Evolutionary conservation across 2,888 invertebrate species (phyloP).

Genomic region (Epinotia nisella): DNA sequence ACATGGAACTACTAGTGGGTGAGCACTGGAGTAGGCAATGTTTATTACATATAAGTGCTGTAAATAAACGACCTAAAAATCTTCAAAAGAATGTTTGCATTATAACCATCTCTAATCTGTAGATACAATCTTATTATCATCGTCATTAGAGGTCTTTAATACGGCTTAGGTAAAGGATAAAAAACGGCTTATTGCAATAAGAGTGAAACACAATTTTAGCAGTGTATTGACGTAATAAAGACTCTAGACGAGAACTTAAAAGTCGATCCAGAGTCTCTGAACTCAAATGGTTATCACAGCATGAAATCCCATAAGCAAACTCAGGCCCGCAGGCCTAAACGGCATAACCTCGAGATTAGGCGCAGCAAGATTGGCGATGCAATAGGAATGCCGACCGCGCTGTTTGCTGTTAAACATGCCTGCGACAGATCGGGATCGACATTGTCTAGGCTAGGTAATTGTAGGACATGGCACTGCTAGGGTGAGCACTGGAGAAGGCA

Average conservation of each 20-base stretch:
- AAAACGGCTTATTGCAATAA: too few relatives aligned
- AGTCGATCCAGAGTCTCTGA: too few relatives aligned
- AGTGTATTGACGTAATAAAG: too few relatives aligned
- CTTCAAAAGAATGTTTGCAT: too few relatives aligned
- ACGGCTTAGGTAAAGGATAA: too few relatives aligned
- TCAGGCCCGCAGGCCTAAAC: conserved; percentile 7
- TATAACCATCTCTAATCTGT: too few relatives aligned
- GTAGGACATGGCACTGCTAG: conserved; percentile 13
- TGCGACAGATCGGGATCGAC: conserved; percentile 55
- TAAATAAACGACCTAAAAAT: too few relatives aligned
- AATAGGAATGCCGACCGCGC: conserved; percentile 50
- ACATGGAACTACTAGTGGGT: conserved; percentile 5
- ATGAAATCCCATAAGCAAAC: conserved; percentile 1
- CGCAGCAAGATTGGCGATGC: conserved; percentile 34
- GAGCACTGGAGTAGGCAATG: conserved; percentile 2
- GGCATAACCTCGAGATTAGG: conserved; percentile 27
- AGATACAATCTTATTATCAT: too few relatives aligned
- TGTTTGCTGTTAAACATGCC: conserved; percentile 51
- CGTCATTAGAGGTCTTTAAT: too few relatives aligned
- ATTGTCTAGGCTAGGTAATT: conserved; percentile 49
- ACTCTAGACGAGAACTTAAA: too few relatives aligned
- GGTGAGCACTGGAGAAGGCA: conserved; percentile 7
- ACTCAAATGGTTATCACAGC: background rate
- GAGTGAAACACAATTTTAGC: too few relatives aligned
- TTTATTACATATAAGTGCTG: background rate